Conservation (phyloP, 2,888 invertebrate species). For the Cybosia mesomella region DNA sequence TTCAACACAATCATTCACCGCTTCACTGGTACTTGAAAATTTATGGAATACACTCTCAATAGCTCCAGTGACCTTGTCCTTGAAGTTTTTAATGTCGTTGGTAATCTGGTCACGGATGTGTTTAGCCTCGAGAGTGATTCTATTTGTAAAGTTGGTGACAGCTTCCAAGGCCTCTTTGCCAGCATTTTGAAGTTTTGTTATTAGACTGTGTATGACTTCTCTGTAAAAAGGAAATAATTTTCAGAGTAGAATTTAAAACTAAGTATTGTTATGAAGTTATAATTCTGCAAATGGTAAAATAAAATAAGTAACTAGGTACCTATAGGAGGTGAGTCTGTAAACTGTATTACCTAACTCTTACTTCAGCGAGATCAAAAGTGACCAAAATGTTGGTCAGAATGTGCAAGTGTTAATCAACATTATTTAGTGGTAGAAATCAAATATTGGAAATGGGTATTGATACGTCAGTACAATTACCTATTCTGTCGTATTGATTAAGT, state of each 20-base stretch:
- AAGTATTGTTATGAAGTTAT: too few relatives aligned
- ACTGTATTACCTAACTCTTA: too few relatives aligned
- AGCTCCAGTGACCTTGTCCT: conserved; percentile 58
- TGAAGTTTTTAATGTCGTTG: conserved; percentile 61
- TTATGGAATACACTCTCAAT: conserved; percentile 62
- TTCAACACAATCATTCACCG: conserved; percentile 66
- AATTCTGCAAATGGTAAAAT: too few relatives aligned
- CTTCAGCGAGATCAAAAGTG: too few relatives aligned
- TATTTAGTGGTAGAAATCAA: too few relatives aligned
- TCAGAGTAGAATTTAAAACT: background rate
- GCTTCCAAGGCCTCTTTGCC: conserved; percentile 67
- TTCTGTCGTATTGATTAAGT: too few relatives aligned
- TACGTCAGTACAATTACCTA: too few relatives aligned
- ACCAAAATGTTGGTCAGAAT: too few relatives aligned
- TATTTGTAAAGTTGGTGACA: conserved; percentile 61
- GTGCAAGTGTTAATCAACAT: too few relatives aligned
- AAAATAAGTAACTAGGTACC: too few relatives aligned
- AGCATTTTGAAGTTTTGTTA: conserved; percentile 61
- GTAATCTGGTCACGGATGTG: conserved; percentile 57
- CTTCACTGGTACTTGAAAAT: conserved; percentile 60
- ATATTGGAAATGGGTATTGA: too few relatives aligned
- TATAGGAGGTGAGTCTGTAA: too few relatives aligned
- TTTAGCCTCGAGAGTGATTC: conserved; percentile 61
- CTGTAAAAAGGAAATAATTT: conserved; percentile 51
- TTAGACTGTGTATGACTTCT: conserved; percentile 65